A percentile compares a stretch with the other conserved stretches of the same genome.
phyloP scores from a whole-genome alignment of 2,797 vertebrate species.

The Melopsittacus undulatus region DNA sequence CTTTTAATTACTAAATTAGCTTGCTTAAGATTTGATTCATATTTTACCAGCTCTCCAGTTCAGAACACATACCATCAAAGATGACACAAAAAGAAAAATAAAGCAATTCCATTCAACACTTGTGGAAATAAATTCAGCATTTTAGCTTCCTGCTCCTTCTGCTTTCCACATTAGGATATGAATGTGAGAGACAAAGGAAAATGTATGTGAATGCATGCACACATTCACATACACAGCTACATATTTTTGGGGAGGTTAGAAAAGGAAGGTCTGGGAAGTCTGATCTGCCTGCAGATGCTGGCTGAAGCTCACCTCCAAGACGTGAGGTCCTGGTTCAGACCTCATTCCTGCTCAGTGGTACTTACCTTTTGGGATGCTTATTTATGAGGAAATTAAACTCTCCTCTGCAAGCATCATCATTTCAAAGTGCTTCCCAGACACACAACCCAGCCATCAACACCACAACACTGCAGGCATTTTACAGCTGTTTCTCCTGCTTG shows the following conservation, averaged over 20 bases:
- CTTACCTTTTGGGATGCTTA: not conserved
- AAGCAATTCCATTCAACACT: not conserved
- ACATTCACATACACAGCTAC: not conserved
- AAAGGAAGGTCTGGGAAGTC: not conserved
- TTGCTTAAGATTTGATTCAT: constrained; percentile 15
- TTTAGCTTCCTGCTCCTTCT: not conserved
- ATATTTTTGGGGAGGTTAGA: not conserved
- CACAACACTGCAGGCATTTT: not conserved
- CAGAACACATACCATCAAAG: not conserved
- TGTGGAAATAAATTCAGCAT: not conserved
- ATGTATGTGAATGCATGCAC: rapidly evolving
- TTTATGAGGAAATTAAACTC: not conserved
- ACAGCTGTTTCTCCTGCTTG: not conserved
- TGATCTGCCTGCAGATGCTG: not conserved
- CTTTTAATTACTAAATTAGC: constrained; percentile 46
- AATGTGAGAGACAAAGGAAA: not conserved
- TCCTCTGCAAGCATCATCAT: not conserved
- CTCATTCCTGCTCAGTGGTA: not conserved
- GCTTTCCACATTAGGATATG: not conserved
- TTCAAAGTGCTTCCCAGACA: not conserved
- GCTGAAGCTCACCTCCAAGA: not conserved
- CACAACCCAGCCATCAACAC: not conserved
- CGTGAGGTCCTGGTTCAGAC: not conserved
- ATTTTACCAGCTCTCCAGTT: not conserved
- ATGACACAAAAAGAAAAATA: not conserved